These are phyloP conservation scores for Oreochromis grahami DNA, from an alignment of 2,797 vertebrate genomes.

Conservation along the genomic window DNA sequence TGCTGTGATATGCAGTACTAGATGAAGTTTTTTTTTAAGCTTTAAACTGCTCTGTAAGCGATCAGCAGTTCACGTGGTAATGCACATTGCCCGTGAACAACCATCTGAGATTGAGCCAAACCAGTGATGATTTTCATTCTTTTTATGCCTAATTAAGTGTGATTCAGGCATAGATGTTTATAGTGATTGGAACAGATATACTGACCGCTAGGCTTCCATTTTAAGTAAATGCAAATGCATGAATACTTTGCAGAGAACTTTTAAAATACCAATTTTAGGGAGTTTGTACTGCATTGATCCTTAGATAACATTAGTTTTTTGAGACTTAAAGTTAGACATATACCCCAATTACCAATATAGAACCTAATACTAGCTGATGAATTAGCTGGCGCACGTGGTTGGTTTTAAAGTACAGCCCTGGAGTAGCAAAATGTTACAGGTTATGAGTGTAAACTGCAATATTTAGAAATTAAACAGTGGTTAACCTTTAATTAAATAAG, in stretches of 20 bases:
- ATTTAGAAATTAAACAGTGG: not conserved
- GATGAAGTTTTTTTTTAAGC: rapidly evolving
- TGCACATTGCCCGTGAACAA: not conserved
- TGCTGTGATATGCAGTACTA: rapidly evolving
- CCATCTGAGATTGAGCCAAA: not conserved
- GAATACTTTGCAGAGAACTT: not conserved
- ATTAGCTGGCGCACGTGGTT: not conserved
- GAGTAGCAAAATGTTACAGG: not conserved
- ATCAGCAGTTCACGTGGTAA: not conserved
- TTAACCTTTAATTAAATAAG: not conserved
- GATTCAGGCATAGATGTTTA: not conserved
- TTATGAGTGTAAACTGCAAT: not conserved
- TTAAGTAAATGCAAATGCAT: not conserved
- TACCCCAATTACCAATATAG: not conserved
- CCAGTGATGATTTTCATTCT: not conserved
- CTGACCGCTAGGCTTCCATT: not conserved
- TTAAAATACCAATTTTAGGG: not conserved
- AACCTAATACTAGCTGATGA: not conserved
- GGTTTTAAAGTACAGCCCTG: not conserved
- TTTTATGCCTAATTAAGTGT: not conserved
- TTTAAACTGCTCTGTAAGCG: not conserved
- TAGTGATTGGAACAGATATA: not conserved
- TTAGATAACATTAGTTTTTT: rapidly evolving
- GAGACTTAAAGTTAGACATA: not conserved
- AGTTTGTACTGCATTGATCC: rapidly evolving